A percentile compares a stretch with the other conserved stretches of the same genome.
These are phyloP conservation scores for Dermolepida albohirtum DNA, from an alignment of 2,888 invertebrate species.

Conservation along the genomic window DNA sequence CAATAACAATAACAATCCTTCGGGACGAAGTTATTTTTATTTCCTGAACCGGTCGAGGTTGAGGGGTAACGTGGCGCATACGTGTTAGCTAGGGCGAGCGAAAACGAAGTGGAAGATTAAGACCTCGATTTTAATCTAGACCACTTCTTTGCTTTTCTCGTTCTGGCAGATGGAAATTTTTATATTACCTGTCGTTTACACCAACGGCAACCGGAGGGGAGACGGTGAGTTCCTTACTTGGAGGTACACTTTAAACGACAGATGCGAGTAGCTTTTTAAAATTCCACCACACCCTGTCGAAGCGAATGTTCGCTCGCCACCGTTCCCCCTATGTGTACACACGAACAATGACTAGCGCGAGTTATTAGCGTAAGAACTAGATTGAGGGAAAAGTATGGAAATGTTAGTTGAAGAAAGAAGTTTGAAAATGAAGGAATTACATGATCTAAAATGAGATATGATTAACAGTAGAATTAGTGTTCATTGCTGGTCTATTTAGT, in stretches of 20 bases:
- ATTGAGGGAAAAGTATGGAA: no score
- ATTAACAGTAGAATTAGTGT: no score
- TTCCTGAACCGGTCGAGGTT: constrained; percentile 19
- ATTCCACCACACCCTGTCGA: constrained; percentile 52
- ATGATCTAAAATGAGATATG: no score
- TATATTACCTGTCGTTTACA: constrained; percentile 24
- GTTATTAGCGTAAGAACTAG: no score
- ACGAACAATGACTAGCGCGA: no score
- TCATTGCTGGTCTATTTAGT: no score
- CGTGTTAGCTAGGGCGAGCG: background rate
- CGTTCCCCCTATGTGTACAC: no score
- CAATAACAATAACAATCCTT: constrained; percentile 25
- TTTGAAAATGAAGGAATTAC: no score
- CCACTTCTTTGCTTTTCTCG: constrained; percentile 33
- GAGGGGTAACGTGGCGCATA: no score
- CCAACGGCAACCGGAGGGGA: constrained; percentile 46
- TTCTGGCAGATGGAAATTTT: constrained; percentile 8
- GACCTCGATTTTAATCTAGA: constrained; percentile 47
- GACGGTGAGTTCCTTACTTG: constrained; percentile 39
- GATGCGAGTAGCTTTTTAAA: constrained; percentile 62
- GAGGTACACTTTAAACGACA: constrained; percentile 58
- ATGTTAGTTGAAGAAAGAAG: no score
- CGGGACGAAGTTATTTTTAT: constrained; percentile 38
- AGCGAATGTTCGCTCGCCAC: no score
- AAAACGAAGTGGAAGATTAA: constrained; percentile 44